Evolutionary conservation across 2,888 invertebrate genomes (phyloP).

Genomic region (Machimus atricapillus): DNA sequence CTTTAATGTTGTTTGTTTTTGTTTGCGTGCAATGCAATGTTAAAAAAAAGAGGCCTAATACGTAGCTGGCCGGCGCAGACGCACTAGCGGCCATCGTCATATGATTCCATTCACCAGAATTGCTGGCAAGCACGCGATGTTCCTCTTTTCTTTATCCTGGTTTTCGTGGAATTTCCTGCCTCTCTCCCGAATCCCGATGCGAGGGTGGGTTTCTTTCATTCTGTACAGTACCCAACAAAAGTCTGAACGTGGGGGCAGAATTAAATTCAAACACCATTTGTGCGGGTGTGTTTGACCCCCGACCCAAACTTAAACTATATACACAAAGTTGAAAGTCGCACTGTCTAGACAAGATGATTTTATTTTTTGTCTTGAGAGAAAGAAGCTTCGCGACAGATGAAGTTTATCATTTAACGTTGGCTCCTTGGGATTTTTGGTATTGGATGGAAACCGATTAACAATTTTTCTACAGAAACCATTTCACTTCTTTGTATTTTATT

Average conservation of each 20-base stretch:
- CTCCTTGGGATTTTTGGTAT: not conserved
- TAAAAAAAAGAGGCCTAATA: not conserved
- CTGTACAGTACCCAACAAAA: not conserved
- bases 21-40: not conserved
- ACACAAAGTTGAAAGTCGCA: not conserved
- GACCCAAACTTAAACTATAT: not conserved
- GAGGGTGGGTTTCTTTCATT: not conserved
- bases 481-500: not conserved
- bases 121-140: not conserved
- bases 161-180: not conserved
- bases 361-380: not conserved
- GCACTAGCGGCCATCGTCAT: not conserved
- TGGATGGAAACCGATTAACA: not conserved
- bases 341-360: not conserved
- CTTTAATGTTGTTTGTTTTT: not conserved
- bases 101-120: slow-evolving; percentile 37
- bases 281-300: not conserved
- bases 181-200: not conserved
- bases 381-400: not conserved
- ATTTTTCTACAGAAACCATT: not conserved
- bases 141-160: not conserved
- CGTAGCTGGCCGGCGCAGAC: not conserved
- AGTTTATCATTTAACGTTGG: not conserved
- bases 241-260: not conserved
- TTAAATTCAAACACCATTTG: not conserved